Evolutionary conservation across 2,888 invertebrate species (phyloP), one percentile per base, ranked within the genome.

Genomic region (Drosophila conformis): DNA sequence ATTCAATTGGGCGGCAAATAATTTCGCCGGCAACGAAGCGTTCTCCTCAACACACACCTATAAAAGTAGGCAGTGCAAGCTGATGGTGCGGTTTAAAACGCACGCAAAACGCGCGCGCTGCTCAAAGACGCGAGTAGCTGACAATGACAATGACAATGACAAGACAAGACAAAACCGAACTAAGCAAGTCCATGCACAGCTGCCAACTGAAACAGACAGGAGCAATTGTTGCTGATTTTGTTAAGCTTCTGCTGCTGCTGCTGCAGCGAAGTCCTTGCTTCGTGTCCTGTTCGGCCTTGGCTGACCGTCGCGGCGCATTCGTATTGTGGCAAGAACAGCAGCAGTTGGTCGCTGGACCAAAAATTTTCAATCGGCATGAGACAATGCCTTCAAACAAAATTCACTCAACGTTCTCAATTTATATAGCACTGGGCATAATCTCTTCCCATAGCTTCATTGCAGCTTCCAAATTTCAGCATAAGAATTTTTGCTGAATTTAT

Each of bases 161-260:
- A 51, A 36, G 21, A 51, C 36, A 73, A 61, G 52, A 69, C 57
- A 75, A 49, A 57, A 42, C 57, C 75, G 73, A 67, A 88, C 80
- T 73, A 73, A 78, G 73, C 89, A 65, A 66, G 75, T 73, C 76
- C 71, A 75, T 78, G 89, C 78, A 82, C 91, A 82, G 83, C 87
- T 85, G 81, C 87, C 87, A 87, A 91, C 91, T 91, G 91, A 91
- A 81, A 72, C 73, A 73, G 76, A 72, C 76, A 79, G 62, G 38
- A 73, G 76, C 79, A 82, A 88, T 86, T 91, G 90, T 86, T 86
- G 87, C 87, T 90, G 89, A 79, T 85, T 91, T 90, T 91, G 86
- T 89, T 73, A 70, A 58, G 69, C 73, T 69, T 36, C 61, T 54
- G 57, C 52, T 49, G 66, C 61, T 68, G 60, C 46, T 66, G 73